Conservation (phyloP, 2,797 vertebrate genomes). For the Helarctos malayanus region DNA sequence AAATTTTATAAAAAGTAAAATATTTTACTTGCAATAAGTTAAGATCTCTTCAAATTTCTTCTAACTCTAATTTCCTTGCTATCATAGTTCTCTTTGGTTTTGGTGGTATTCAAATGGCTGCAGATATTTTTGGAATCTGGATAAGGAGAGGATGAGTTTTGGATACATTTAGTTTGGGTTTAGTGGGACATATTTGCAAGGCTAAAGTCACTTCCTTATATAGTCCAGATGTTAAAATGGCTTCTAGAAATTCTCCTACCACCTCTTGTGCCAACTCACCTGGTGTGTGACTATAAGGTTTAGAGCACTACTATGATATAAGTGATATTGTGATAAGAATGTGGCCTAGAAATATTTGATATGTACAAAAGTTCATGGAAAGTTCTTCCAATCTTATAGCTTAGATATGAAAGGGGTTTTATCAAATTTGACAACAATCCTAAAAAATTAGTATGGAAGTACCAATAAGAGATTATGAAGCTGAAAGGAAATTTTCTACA, state of each 20-base stretch:
- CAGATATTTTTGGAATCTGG: not conserved
- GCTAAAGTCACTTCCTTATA: not conserved
- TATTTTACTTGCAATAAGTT: not conserved
- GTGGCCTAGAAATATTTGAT: not conserved
- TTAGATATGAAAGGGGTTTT: not conserved
- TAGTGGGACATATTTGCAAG: not conserved
- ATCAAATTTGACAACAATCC: not conserved
- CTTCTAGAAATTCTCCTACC: not conserved
- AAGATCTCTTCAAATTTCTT: not conserved
- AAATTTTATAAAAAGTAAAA: not conserved
- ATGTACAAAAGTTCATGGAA: not conserved
- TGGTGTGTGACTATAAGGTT: not conserved
- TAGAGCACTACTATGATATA: not conserved
- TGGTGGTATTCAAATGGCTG: not conserved
- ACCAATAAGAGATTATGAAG: not conserved
- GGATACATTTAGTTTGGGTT: not conserved
- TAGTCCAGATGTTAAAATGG: not conserved
- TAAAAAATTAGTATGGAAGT: not conserved
- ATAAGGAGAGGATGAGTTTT: not conserved
- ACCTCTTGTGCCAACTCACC: not conserved
- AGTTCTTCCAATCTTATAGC: not conserved
- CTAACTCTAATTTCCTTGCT: not conserved
- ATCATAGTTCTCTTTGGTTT: not conserved
- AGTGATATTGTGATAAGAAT: not conserved
- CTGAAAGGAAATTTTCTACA: not conserved